These are phyloP conservation scores for Psilopogon haemacephalus DNA, from an alignment of 2,113 vertebrate species.

Conservation along the genomic window DNA sequence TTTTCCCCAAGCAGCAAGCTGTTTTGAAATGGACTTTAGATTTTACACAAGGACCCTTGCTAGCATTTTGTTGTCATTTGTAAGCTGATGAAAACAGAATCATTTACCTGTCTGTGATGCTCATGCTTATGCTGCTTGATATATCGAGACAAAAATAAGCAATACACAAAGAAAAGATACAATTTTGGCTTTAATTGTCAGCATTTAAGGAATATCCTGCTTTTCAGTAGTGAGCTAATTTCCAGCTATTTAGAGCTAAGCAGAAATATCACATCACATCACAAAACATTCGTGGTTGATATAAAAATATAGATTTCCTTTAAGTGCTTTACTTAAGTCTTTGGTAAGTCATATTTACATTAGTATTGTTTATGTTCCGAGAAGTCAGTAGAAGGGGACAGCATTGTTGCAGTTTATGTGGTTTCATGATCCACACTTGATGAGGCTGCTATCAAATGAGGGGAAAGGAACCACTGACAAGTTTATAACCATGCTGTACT, in stretches of 20 bases:
- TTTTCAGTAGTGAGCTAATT: slow-evolving; percentile 34
- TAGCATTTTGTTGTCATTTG: background rate
- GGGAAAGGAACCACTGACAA: background rate
- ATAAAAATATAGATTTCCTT: slow-evolving; percentile 79
- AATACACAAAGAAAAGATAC: background rate
- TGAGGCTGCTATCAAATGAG: slow-evolving; percentile 35
- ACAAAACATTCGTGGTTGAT: slow-evolving; percentile 73
- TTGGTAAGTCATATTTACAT: slow-evolving; percentile 64
- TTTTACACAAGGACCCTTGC: background rate
- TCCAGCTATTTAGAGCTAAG: slow-evolving; percentile 53
- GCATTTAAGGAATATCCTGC: background rate
- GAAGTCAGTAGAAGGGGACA: slow-evolving; percentile 62
- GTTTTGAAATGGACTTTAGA: background rate
- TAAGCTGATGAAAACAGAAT: background rate
- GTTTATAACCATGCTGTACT: background rate
- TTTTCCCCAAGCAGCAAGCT: background rate
- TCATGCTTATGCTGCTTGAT: background rate
- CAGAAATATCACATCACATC: slow-evolving; percentile 44
- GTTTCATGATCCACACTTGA: slow-evolving; percentile 74
- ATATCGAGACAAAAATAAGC: background rate
- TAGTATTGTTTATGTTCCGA: slow-evolving; percentile 77
- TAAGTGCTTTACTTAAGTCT: slow-evolving; percentile 72
- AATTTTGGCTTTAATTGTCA: slow-evolving; percentile 5
- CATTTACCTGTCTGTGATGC: background rate
- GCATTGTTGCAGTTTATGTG: slow-evolving; percentile 54